Base-by-base conservation (phyloP, 1,140 invertebrate genomes). In the Lasioglossum albipes region DNA sequence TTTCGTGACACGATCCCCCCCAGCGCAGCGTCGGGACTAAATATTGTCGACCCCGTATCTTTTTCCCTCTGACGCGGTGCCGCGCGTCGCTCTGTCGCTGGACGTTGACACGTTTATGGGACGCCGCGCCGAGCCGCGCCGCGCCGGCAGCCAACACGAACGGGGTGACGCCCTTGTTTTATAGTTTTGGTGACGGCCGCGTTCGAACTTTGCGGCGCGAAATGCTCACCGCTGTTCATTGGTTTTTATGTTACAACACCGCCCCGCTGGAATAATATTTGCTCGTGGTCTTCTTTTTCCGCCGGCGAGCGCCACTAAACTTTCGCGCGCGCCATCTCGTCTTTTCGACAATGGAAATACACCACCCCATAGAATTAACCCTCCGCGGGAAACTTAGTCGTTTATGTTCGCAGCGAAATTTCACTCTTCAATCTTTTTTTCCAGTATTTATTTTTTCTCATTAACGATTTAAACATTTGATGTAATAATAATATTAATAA, bases 91-190 rank as follows among this genome's bases (percentile, higher is more conserved):
- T 68, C 65, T 59, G 65, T 68, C 54, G 52, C 20, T 16, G n/a
- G n/a, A 59, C 83, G 84, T 45, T 84, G 80, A 84, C 84, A 78
- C 79, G 70, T 85, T 85, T 84, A 81, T 84, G 79, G 75, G 74
- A 67, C 42, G n/a, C 27, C 27, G 27, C 27, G 27, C 27, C n/a
- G n/a, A n/a, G n/a, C n/a, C 27, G 27, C 27, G 27, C 27, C 27
- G 27, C 27, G 27, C 66, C 31, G 18, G 62, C 62, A 65, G 31
- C 62, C n/a, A 27, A 13, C 31, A 31, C 31, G 62, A 18, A 75
- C 61, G 52, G 18, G 72, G 77, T 80, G 72, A 83, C 68, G 36
- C 61, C 59, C 84, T 84, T 84, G 84, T 85, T 85, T 85, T 81
- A 81, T 84, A 84, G 81, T 84, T 82, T 75, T 73, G 65, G 62